These are phyloP conservation scores for Cynopterus brachyotis DNA, from an alignment of 2,113 vertebrate species.

Conservation along the genomic window DNA sequence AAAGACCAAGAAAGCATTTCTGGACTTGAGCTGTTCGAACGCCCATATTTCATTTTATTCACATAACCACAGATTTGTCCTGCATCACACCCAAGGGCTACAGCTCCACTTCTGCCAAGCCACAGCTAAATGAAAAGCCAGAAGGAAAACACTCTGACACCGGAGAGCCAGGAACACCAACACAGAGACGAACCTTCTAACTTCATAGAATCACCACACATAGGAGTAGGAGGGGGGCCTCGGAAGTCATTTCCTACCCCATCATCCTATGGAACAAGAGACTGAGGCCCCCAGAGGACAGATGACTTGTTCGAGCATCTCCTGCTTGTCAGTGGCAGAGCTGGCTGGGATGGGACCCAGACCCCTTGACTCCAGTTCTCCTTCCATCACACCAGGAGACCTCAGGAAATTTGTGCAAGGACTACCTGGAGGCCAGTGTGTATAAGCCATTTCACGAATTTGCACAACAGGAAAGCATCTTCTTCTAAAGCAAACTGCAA, in stretches of 20 bases:
- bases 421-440: accelerated
- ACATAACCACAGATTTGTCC: conserved; percentile 37
- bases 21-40: neutral
- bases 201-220: neutral
- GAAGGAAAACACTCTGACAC: neutral
- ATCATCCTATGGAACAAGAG: neutral
- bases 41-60: conserved; percentile 20
- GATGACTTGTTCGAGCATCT: neutral
- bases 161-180: neutral
- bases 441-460: neutral
- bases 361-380: neutral
- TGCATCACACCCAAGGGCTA: conserved; percentile 43
- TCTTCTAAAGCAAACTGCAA: neutral
- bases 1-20: neutral
- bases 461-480: neutral
- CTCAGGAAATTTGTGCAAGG: neutral
- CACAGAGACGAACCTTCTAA: neutral
- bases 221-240: neutral
- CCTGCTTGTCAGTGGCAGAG: accelerated
- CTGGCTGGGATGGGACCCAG: neutral
- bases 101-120: conserved; percentile 34
- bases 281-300: neutral
- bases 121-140: neutral
- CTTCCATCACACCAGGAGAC: neutral
- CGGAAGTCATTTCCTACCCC: neutral